Base-by-base conservation (phyloP, 2,888 invertebrate genomes). In the Allophyes oxyacanthae region DNA sequence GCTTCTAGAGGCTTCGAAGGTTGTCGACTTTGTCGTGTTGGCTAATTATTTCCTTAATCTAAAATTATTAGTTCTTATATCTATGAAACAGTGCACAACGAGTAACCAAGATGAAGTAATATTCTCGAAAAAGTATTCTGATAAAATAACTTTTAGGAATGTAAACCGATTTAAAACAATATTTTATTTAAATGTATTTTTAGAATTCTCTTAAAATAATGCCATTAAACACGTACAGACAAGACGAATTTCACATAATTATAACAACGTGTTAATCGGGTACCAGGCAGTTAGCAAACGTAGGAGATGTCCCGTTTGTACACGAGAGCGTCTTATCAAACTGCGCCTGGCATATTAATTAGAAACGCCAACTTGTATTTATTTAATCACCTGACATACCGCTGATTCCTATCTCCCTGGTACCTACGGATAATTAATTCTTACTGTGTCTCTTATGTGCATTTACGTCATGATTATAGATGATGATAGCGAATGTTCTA, bases 261-360 rank as follows among this genome's bases (percentile, higher is more conserved):
- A 86, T 83, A 88, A 90, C 83, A 85, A 86, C 81, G 90, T 89
- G 90, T 85, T 91, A 91, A 90, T 87, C 83, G 82, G 72, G 80
- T 83, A 86, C 84, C 80, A 85, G 84, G 85, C 83, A 72, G 62
- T 73, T 85, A 87, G 86, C 80, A 84, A 84, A 81, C 82, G 83
- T 82, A 79, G 77, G 89, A 89, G 89, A 87, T 87, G 88, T 84
- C 84, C 81, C 86, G 82, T 79, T 72, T 48, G 68, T 73, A 72
- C 75, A 74, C 72, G 72, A 75, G 69, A 77, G 77, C 73, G 78
- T 82, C 87, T 88, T 90, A 90, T 88, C 89, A 83, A 80, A 76
- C 76, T 87, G 90, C 91, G 91, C 88, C 91, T 91, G 90, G 92
- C 91, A 92, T 92, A 91, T 91, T 92, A 92, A 92, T 91, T 90